These are phyloP conservation scores for Carabus problematicus DNA, from an alignment of 2,888 invertebrate genomes.

Conservation along the genomic window DNA sequence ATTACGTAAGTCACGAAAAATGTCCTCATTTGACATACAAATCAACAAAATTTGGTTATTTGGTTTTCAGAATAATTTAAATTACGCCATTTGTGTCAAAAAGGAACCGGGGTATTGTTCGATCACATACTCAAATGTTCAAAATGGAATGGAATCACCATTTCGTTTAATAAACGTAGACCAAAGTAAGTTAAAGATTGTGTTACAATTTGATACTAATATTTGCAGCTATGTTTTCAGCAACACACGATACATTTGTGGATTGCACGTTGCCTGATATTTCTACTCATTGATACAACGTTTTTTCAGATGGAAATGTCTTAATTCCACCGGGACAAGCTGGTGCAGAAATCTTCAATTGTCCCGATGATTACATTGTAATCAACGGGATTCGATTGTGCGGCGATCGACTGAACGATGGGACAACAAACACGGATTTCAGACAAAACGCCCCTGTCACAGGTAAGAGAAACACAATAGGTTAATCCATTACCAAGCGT, in stretches of 20 bases:
- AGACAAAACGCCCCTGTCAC: slow-evolving; percentile 73
- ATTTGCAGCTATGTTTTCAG: slow-evolving; percentile 21
- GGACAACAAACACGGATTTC: slow-evolving; percentile 67
- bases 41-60: slow-evolving; percentile 51
- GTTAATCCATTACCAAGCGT: too few relatives aligned
- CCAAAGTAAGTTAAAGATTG: slow-evolving; percentile 60
- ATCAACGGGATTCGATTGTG: slow-evolving; percentile 75
- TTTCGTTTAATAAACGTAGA: slow-evolving; percentile 75
- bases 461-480: slow-evolving; percentile 58
- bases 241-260: background rate
- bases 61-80: slow-evolving; percentile 77
- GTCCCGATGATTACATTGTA: slow-evolving; percentile 77
- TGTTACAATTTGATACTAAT: too few relatives aligned
- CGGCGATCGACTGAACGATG: slow-evolving; percentile 78
- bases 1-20: slow-evolving; percentile 63
- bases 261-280: slow-evolving; percentile 4
- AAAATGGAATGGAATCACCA: slow-evolving; percentile 61
- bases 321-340: slow-evolving; percentile 73
- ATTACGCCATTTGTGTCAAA: slow-evolving; percentile 77
- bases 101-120: slow-evolving; percentile 70
- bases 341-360: slow-evolving; percentile 77
- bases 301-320: slow-evolving; percentile 65
- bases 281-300: background rate
- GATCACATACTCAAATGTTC: slow-evolving; percentile 68
- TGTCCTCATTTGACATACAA: background rate